Evolutionary conservation across 2,113 vertebrate genomes (phyloP).

Genomic region (Spea multiplicata): DNA sequence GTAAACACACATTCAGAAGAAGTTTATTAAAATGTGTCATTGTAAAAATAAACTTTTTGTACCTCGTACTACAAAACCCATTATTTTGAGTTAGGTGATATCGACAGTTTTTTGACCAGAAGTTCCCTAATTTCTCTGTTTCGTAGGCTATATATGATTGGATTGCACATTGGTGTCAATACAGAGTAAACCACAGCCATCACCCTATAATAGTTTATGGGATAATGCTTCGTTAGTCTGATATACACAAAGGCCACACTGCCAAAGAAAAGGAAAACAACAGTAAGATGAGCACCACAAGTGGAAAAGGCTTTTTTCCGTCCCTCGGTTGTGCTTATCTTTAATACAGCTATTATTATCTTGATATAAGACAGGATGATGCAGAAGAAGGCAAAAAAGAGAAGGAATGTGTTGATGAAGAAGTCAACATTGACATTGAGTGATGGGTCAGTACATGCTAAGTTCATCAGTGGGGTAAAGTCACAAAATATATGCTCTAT

Average conservation of each 20-base stretch:
- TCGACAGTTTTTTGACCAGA: background rate
- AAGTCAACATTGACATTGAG: conserved; percentile 32
- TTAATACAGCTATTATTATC: conserved; percentile 51
- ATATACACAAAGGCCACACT: conserved; percentile 49
- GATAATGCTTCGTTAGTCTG: conserved; percentile 3
- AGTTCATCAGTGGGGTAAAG: conserved; percentile 27
- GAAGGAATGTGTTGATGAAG: conserved; percentile 49
- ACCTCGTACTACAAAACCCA: background rate
- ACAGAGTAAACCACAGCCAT: conserved; percentile 49
- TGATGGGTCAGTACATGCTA: conserved; percentile 33
- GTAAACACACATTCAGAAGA: too few relatives aligned
- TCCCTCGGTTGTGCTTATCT: conserved; percentile 47
- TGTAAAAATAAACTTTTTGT: too few relatives aligned
- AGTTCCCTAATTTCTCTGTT: conserved; percentile 43
- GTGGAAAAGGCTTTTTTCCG: conserved; percentile 53
- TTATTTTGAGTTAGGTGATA: background rate
- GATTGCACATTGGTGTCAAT: conserved; percentile 52
- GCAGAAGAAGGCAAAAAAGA: conserved; percentile 46
- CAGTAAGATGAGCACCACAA: conserved; percentile 51
- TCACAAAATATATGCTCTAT: conserved; percentile 40
- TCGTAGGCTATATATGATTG: conserved; percentile 48
- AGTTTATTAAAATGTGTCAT: too few relatives aligned
- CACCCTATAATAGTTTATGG: conserved; percentile 19
- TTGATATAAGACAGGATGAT: conserved; percentile 54
- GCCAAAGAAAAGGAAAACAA: conserved; percentile 55